Evolutionary conservation across 2,888 invertebrate genomes (phyloP).

Genomic region (Temnothorax rugatulus): DNA sequence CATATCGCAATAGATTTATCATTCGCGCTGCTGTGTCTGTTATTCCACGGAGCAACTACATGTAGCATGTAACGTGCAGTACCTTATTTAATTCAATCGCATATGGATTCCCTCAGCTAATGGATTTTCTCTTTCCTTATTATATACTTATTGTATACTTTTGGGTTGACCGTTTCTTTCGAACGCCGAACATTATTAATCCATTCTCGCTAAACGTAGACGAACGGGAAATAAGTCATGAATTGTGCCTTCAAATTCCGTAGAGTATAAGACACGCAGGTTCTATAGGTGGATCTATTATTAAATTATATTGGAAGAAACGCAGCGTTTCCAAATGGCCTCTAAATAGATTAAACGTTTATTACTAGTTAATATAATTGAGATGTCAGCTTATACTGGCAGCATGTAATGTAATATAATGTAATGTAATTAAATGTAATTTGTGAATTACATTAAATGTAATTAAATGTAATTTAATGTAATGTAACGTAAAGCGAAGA

Average conservation of each 20-base stretch:
- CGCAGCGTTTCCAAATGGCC: conserved; percentile 77
- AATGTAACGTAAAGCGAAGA: conserved; percentile 72
- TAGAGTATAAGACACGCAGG: conserved; percentile 66
- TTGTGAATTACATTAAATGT: neutral
- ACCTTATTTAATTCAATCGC: conserved; percentile 78
- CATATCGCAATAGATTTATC: conserved; percentile 75
- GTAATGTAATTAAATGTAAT: conserved; percentile 49
- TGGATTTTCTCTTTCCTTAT: neutral
- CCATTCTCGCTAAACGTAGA: neutral
- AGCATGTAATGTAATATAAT: conserved; percentile 65
- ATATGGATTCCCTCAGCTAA: neutral
- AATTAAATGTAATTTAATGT: conserved; percentile 36
- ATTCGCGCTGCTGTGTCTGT: conserved; percentile 71
- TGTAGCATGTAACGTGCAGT: conserved; percentile 78
- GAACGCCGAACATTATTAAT: neutral
- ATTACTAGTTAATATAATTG: conserved; percentile 64
- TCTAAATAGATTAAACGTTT: conserved; percentile 71
- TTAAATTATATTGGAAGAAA: conserved; percentile 74
- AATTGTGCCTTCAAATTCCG: conserved; percentile 81
- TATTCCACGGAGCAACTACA: conserved; percentile 74
- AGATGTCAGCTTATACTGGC: conserved; percentile 39
- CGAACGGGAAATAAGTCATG: conserved; percentile 52
- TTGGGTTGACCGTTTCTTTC: neutral
- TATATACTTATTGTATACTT: too few species aligned
- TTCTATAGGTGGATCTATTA: conserved; percentile 72